Percentiles rank a stretch among this genome's conserved stretches.
Conservation (phyloP, 23 tunicate genomes). For the Phallusia fumigata region DNA sequence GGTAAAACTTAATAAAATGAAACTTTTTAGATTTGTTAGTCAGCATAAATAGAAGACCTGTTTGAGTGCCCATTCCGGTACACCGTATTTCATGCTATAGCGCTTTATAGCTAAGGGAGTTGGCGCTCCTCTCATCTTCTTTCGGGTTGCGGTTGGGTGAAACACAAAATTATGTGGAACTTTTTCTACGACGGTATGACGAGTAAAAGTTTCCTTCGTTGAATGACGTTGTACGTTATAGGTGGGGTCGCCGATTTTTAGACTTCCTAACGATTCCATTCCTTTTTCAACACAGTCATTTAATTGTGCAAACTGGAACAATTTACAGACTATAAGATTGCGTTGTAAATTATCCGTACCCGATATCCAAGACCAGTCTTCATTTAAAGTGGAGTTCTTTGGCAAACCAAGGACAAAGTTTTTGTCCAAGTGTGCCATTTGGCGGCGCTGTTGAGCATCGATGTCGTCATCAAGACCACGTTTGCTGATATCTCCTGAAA, state of each 20-base stretch:
- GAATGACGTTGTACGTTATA: conserved; percentile 31
- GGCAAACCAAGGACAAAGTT: conserved; percentile 53
- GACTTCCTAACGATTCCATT: conserved; percentile 75
- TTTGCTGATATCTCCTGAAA: background rate
- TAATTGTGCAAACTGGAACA: no score
- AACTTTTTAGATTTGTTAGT: no score
- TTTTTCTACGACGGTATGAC: conserved; percentile 74
- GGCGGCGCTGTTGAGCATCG: conserved; percentile 9
- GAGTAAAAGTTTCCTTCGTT: conserved; percentile 45
- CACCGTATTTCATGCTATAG: conserved; percentile 41
- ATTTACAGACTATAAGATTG: no score
- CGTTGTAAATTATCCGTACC: conserved; percentile 14
- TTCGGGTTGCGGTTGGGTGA: conserved; percentile 32
- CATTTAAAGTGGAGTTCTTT: conserved; percentile 45
- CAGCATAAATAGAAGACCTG: conserved; percentile 27
- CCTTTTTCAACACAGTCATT: conserved; percentile 22
- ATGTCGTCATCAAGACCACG: background rate
- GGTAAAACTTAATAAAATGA: background rate
- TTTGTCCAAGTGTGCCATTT: conserved; percentile 75
- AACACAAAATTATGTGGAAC: conserved; percentile 75
- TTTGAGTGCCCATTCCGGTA: conserved; percentile 54
- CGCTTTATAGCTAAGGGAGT: conserved; percentile 36
- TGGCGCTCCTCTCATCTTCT: conserved; percentile 13
- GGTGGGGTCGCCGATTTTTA: conserved; percentile 59
- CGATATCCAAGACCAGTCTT: conserved; percentile 84